Conservation (phyloP, 1,140 invertebrate genomes). For the Drosophila dunni region DNA sequence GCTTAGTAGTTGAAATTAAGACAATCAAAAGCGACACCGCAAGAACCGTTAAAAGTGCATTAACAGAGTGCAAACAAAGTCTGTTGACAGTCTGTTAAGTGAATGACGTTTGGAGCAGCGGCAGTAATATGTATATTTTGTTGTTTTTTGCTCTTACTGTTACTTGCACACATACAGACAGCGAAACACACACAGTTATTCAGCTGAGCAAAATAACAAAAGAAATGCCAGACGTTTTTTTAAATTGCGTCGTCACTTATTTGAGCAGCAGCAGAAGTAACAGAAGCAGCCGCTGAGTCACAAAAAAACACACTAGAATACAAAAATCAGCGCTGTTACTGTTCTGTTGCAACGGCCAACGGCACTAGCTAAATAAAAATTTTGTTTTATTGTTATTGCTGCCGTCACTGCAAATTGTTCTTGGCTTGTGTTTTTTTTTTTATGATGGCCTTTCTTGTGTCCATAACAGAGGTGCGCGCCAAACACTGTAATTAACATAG, state of each 20-base stretch:
- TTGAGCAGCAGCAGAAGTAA: slow-evolving; percentile 23
- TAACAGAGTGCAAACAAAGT: slow-evolving; percentile 9
- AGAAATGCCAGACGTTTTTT: slow-evolving; percentile 52
- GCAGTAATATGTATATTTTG: background rate
- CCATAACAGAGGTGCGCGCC: slow-evolving; percentile 52
- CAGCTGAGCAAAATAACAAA: slow-evolving; percentile 43
- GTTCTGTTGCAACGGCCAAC: slow-evolving; percentile 12
- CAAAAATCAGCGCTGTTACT: slow-evolving; percentile 18
- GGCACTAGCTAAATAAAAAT: slow-evolving; percentile 20
- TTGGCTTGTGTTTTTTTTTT: background rate
- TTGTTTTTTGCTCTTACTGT: slow-evolving; percentile 6
- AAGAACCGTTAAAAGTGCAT: slow-evolving; percentile 1
- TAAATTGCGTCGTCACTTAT: slow-evolving; percentile 59
- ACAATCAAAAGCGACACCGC: background rate
- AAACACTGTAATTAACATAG: slow-evolving; percentile 15
- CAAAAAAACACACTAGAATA: background rate
- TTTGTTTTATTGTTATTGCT: slow-evolving; percentile 1
- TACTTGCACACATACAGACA: slow-evolving; percentile 5
- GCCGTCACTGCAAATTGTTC: background rate
- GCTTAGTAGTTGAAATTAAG: background rate
- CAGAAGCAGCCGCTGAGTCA: slow-evolving; percentile 31
- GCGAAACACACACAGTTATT: slow-evolving; percentile 10
- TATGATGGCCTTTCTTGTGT: slow-evolving; percentile 54
- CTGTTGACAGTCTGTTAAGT: slow-evolving; percentile 27
- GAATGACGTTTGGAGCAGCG: slow-evolving; percentile 3